These are phyloP conservation scores for Trissoscelio sp. DNA, from an alignment of 2,888 invertebrate species.

Conservation along the genomic window DNA sequence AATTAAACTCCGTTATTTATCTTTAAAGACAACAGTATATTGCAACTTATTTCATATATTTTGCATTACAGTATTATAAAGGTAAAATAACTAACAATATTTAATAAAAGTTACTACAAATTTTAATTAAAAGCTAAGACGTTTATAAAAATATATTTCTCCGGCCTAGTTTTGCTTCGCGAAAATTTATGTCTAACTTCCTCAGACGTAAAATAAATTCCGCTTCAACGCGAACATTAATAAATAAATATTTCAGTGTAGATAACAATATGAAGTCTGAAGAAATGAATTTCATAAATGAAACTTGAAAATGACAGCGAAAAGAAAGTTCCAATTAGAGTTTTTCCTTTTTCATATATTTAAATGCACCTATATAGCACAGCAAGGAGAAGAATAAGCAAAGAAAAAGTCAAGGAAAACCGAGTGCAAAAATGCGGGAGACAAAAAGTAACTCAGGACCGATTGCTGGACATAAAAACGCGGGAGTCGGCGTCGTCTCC, in stretches of 20 bases:
- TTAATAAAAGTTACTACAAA: too few species aligned
- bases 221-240: background rate
- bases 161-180: constrained; percentile 1
- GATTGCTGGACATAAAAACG: constrained; percentile 62
- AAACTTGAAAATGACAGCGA: constrained; percentile 38
- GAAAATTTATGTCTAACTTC: background rate
- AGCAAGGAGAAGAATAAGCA: constrained; percentile 29
- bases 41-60: too few species aligned
- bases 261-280: background rate
- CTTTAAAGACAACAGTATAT: too few species aligned
- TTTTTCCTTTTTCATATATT: constrained; percentile 52
- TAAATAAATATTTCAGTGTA: background rate
- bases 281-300: constrained; percentile 33
- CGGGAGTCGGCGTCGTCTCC: constrained; percentile 52
- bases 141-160: constrained; percentile 15
- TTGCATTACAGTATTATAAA: too few species aligned
- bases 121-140: background rate
- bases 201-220: constrained; percentile 3
- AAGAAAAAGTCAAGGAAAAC: constrained; percentile 50
- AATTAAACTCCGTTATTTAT: too few species aligned
- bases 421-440: constrained; percentile 43
- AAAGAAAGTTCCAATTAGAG: constrained; percentile 35
- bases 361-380: constrained; percentile 30
- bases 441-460: constrained; percentile 61
- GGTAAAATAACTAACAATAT: constrained; percentile 8